Base-by-base conservation (phyloP, 2,113 vertebrate species). In the Pipra filicauda region DNA sequence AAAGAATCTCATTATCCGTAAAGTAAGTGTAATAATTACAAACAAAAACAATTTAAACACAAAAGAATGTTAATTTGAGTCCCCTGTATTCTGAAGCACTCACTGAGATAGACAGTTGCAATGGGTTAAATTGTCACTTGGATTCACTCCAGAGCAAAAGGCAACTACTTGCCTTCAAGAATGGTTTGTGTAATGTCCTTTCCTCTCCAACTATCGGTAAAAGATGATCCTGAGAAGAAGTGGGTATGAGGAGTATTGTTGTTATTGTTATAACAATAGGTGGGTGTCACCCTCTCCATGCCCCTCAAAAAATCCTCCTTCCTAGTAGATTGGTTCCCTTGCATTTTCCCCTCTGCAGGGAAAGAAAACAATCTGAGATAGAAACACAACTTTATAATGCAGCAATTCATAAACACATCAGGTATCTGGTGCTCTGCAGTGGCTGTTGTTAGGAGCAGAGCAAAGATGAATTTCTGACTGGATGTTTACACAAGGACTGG, bases 11-110 rank as follows among this genome's bases (percentile, higher is more conserved):
- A 92, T 97, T 84, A 97, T 93, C 80, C 17, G 52, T 79, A 96
- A 97, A 97, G 91, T 94, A 97, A 97, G 92, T 97, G 97, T 97
- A 93, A 97, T 89, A 85, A 96, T 62, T 71, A 67, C 41, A 61
- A 84, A 91, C 75, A 93, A 94, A 74, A 95, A 79, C 70, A 72
- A 30, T 57, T 89, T 82, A 83, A 62, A 55, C 31, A 15, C 15
- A 90, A 52, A 58, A 24, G 37, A 62, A 35, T 62, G 28, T 58
- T 91, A 48, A 43, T 92, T 66, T 70, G 70, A 41, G 27, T 72
- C 46, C 23, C 21, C 4, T 0, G 2, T 31, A 15, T 23, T 66
- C 37, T 11, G 57, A 41, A 64, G 14, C 6, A 8, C 33, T 83
- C 64, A n/a, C 5, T 24, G 49, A 87, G 62, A 20, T 12, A 41